A percentile compares a stretch with the other conserved stretches of the same genome.
These are phyloP conservation scores for Himalopsyche anomala DNA, from an alignment of 2,888 invertebrate genomes.

Conservation along the genomic window DNA sequence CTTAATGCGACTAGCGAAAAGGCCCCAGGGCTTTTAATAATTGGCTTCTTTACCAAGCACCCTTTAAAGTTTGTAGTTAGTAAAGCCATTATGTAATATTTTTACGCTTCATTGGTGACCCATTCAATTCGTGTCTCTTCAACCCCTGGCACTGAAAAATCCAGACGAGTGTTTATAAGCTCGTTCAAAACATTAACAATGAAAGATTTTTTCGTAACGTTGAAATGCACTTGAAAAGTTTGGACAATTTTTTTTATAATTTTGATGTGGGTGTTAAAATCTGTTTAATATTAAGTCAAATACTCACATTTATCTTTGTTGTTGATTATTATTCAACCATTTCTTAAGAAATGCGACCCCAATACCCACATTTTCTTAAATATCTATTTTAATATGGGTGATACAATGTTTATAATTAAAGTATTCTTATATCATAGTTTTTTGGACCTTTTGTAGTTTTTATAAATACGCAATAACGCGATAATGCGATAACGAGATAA, in stretches of 20 bases:
- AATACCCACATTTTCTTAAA: too few species aligned
- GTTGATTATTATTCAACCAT: too few species aligned
- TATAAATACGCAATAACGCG: too few species aligned
- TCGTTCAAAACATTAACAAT: slow-evolving; percentile 37
- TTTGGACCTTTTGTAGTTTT: too few species aligned
- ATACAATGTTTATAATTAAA: too few species aligned
- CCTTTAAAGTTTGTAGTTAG: slow-evolving; percentile 55
- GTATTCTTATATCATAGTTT: too few species aligned
- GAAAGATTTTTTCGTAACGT: too few species aligned
- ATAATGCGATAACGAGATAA: too few species aligned
- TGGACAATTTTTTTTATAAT: too few species aligned
- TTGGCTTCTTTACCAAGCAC: slow-evolving; percentile 63
- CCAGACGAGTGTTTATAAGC: slow-evolving; percentile 49
- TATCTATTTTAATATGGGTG: too few species aligned
- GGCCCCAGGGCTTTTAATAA: slow-evolving; percentile 64
- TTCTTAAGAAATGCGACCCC: too few species aligned
- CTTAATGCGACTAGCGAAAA: slow-evolving; percentile 4
- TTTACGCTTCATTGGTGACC: slow-evolving; percentile 62
- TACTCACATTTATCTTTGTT: neutral
- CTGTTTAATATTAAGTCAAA: neutral
- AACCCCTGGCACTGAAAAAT: slow-evolving; percentile 5
- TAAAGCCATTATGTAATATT: slow-evolving; percentile 56
- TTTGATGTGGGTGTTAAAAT: neutral
- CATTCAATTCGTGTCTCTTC: slow-evolving; percentile 48
- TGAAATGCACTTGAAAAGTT: too few species aligned